Evolutionary conservation across 1,140 invertebrate genomes (phyloP).

Genomic region (Pemphigus obesinymphae): DNA sequence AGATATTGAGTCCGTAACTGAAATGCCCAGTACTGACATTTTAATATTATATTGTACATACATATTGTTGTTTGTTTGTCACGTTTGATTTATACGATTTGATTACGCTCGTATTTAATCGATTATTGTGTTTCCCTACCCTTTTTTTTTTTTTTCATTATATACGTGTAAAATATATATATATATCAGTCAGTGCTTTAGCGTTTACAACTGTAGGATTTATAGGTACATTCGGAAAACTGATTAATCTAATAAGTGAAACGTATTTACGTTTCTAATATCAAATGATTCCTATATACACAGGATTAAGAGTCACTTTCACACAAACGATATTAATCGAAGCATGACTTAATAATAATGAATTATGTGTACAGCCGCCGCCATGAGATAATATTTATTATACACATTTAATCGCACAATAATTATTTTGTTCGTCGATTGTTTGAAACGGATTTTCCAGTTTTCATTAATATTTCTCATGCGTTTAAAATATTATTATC

Average conservation of each 20-base stretch:
- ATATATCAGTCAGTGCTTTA: conserved; percentile 32
- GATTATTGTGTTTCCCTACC: no score
- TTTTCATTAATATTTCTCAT: not conserved
- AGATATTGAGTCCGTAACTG: not conserved
- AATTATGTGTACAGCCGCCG: no score
- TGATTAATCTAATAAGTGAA: conserved; percentile 32
- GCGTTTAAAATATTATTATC: not conserved
- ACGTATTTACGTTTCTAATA: conserved; percentile 34
- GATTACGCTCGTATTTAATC: not conserved
- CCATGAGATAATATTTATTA: no score
- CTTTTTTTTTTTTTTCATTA: not conserved
- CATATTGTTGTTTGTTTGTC: conserved; percentile 2
- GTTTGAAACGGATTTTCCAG: conserved; percentile 16
- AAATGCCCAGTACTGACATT: not conserved
- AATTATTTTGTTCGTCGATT: not conserved
- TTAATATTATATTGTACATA: no score
- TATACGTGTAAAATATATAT: not conserved
- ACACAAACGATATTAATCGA: conserved; percentile 29
- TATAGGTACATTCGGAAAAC: not conserved
- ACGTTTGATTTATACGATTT: not conserved
- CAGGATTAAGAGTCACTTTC: conserved; percentile 22
- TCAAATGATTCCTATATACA: not conserved
- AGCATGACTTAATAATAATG: conserved; percentile 28
- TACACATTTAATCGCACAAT: no score
- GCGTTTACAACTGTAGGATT: conserved; percentile 8